A percentile compares a stretch with the other conserved stretches of the same genome.
phyloP scores from a whole-genome alignment of 1,140 invertebrate genomes.

The Acromyrmex charruanus region DNA sequence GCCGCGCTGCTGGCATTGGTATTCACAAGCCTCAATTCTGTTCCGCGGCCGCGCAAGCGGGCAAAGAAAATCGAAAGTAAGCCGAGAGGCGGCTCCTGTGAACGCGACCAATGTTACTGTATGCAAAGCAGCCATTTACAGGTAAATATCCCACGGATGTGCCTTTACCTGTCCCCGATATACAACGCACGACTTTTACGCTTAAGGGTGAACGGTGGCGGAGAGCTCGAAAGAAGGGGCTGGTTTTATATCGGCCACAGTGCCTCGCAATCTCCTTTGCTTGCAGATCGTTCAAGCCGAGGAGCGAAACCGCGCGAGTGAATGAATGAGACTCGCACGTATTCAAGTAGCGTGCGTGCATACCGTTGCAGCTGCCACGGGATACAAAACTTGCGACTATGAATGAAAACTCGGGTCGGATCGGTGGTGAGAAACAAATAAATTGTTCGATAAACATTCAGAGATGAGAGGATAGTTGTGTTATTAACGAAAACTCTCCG shows the following conservation, averaged over 20 bases:
- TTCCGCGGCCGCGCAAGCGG: constrained; percentile 48
- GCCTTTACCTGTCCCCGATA: constrained; percentile 11
- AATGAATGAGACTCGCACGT: constrained; percentile 59
- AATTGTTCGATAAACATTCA: neutral
- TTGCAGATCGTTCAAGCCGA: constrained; percentile 11
- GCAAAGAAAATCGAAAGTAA: constrained; percentile 81
- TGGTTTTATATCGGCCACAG: constrained; percentile 66
- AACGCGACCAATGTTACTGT: constrained; percentile 75
- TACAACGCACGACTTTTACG: neutral
- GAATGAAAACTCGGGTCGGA: constrained; percentile 50
- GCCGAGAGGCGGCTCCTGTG: constrained; percentile 71
- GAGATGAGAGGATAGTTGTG: neutral
- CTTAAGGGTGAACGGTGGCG: constrained; percentile 62
- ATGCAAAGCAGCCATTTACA: constrained; percentile 79
- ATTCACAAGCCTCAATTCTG: constrained; percentile 59
- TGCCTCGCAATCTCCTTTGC: constrained; percentile 5
- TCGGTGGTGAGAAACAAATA: neutral
- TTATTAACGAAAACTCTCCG: constrained; percentile 21
- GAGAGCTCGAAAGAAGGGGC: constrained; percentile 28
- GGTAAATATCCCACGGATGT: constrained; percentile 67
- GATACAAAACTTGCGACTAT: constrained; percentile 29
- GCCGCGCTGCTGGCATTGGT: constrained; percentile 61
- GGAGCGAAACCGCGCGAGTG: neutral
- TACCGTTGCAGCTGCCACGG: neutral
- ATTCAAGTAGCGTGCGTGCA: neutral